Conservation (phyloP, 2,888 invertebrate genomes). For the Eupithecia vulgata region DNA sequence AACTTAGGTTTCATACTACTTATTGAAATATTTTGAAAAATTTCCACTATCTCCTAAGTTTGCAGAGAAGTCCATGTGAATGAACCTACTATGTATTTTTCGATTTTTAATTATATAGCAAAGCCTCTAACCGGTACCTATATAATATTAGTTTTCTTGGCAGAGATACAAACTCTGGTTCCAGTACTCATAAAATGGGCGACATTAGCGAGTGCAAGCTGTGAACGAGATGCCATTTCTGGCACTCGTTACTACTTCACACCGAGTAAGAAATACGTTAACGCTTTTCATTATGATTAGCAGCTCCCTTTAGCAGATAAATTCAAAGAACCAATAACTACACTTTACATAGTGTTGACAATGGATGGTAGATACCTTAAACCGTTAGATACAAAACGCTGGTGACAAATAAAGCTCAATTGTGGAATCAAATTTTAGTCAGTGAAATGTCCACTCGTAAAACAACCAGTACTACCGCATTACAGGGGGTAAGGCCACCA, state of each 20-base stretch:
- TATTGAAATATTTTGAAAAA: too few relatives aligned
- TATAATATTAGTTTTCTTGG: neutral
- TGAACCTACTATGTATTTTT: too few relatives aligned
- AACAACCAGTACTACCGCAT: neutral
- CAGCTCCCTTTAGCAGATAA: constrained; percentile 54
- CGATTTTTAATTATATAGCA: too few relatives aligned
- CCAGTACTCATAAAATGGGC: constrained; percentile 66
- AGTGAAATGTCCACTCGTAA: neutral
- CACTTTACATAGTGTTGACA: neutral
- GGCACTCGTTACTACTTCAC: constrained; percentile 66
- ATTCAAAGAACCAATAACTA: constrained; percentile 38
- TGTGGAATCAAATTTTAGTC: neutral
- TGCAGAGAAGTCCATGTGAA: too few relatives aligned
- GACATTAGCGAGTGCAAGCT: constrained; percentile 63
- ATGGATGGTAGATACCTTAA: neutral
- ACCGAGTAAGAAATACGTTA: constrained; percentile 57
- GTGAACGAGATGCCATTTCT: constrained; percentile 62
- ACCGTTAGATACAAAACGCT: neutral
- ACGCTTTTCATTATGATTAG: constrained; percentile 62
- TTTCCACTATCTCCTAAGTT: too few relatives aligned
- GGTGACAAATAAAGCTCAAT: neutral
- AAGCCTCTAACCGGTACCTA: too few relatives aligned
- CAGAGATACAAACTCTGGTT: neutral
- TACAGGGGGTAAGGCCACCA: neutral
- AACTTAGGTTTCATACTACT: too few relatives aligned